Evolutionary conservation across 2,888 invertebrate species (phyloP).

Genomic region (Hydropsyche betteni): DNA sequence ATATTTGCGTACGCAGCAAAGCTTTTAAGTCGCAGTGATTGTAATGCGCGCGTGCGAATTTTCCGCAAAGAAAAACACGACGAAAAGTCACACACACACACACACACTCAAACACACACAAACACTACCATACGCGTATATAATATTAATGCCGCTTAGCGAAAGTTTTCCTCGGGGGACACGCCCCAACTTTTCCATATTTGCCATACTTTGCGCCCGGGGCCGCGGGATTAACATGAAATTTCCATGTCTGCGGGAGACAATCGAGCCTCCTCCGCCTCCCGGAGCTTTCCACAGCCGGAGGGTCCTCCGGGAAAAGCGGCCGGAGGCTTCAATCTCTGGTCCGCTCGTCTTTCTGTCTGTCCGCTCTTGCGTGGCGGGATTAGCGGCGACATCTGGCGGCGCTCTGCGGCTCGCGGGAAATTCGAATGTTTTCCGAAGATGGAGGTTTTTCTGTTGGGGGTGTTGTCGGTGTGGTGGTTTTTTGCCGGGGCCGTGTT

Average conservation of each 20-base stretch:
- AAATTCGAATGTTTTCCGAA: conserved; percentile 21
- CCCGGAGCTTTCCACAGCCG: too few species aligned
- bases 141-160: conserved; percentile 33
- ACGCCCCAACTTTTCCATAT: conserved; percentile 38
- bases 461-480: background rate
- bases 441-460: background rate
- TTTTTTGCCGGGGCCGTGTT: too few species aligned
- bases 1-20: too few species aligned
- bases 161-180: conserved; percentile 32
- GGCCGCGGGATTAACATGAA: conserved; percentile 40
- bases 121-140: too few species aligned
- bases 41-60: conserved; percentile 27
- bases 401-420: too few species aligned
- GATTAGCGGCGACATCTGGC: conserved; percentile 29
- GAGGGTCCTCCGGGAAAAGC: conserved; percentile 1
- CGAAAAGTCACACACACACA: conserved; percentile 9
- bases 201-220: conserved; percentile 34
- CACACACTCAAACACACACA: background rate
- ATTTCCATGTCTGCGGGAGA: conserved; percentile 42
- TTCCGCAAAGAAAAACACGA: conserved; percentile 32
- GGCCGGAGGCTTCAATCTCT: background rate
- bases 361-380: conserved; percentile 19
- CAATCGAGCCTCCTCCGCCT: conserved; percentile 20
- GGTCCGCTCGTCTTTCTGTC: background rate
- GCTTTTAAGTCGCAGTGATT: conserved; percentile 13